phyloP scores from a whole-genome alignment of 2,888 invertebrate species.

The Agriopis aurantiaria region DNA sequence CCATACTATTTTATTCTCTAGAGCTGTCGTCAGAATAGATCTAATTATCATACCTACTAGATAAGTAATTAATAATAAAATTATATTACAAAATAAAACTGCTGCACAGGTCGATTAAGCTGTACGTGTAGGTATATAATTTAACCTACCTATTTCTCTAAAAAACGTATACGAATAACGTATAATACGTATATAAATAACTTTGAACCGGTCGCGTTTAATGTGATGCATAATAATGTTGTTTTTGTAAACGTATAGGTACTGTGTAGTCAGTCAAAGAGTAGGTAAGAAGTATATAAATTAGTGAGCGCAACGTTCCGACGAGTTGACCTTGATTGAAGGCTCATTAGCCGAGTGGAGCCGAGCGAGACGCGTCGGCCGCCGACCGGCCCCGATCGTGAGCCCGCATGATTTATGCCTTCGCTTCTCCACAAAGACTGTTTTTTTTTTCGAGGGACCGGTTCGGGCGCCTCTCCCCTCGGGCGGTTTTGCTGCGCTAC shows the following conservation, averaged over 20 bases:
- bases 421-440: conserved; percentile 70
- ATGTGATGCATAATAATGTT: conserved; percentile 31
- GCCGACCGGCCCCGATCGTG: conserved; percentile 77
- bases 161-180: conserved; percentile 11
- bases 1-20: conserved; percentile 5
- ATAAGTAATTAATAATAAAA: neutral
- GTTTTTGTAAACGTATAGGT: conserved; percentile 36
- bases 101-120: neutral
- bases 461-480: conserved; percentile 69
- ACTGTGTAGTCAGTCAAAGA: conserved; percentile 44
- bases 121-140: neutral
- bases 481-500: conserved; percentile 76
- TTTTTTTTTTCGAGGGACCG: conserved; percentile 69
- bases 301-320: conserved; percentile 62
- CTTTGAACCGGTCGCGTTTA: conserved; percentile 27
- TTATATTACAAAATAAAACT: neutral
- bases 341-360: conserved; percentile 78
- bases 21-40: neutral
- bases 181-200: conserved; percentile 19
- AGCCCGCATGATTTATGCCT: conserved; percentile 83
- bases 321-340: conserved; percentile 82
- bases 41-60: neutral
- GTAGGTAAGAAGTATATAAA: conserved; percentile 56
- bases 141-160: conserved; percentile 4
- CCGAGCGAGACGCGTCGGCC: conserved; percentile 54